Base-by-base conservation (phyloP, 1,140 invertebrate genomes). In the Drosophila mauritiana region DNA sequence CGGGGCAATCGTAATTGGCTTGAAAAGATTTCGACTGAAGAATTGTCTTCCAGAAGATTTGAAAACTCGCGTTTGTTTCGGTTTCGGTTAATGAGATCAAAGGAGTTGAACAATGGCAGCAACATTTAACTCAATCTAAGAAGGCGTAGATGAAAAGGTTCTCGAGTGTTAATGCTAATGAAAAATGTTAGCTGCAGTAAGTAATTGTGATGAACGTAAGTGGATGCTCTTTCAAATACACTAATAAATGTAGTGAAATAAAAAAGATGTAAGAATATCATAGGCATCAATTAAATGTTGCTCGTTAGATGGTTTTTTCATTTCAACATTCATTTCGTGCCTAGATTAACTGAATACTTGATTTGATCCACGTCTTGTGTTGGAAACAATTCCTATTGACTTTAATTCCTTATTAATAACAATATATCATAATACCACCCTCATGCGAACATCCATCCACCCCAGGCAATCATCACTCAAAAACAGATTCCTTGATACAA, bases 1-100 rank as follows among this genome's bases (percentile, higher is more conserved):
- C 54, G 59, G 65, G 55, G 42, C 36, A 58, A 8, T 37, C 45
- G 59, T 76, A 83, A 83, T 84, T 84, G 76, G 72, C 56, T 75
- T 61, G 54, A 58, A 58, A 56, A 58, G 73, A 51, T 67, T 57
- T 52, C 17, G 25, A 37, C 17, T n/a, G 31, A 27, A 48, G 59
- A 59, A 76, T 55, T 52, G 49, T 34, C 59, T 20, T 42, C 27
- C 34, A 73, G 45, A 27, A 42, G 68, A 34, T 52, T 52, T 31
- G 37, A n/a, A 40, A 53, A 39, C 48, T n/a, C n/a, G 46, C 27
- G 12, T 62, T 74, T 54, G 58, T 27, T 27, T 57, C 61, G 72
- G 61, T 57, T 40, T 34, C 31, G 40, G 31, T 42, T 75, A 45
- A 54, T 20, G 39, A 61, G 73, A 57, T 77, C 62, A 54, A 68